Base-by-base conservation (phyloP, 2,888 invertebrate species). In the Acronicta psi region DNA sequence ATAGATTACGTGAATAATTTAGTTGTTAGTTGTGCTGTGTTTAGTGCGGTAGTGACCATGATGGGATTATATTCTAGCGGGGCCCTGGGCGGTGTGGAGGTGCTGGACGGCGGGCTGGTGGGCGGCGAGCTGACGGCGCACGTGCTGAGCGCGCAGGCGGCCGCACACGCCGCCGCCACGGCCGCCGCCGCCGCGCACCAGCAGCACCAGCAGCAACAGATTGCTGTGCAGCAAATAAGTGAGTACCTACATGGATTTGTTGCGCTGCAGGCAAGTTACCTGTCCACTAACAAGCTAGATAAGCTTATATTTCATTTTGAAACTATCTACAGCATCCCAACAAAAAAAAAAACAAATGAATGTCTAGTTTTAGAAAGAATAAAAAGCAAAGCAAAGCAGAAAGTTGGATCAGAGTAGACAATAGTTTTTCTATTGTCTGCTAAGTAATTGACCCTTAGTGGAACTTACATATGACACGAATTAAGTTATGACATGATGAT, bases 21-120 rank as follows among this genome's bases (percentile, higher is more conserved):
- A 69, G 57, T 63, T 58, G 59, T 42, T 59, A 66, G 47, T 36
- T 53, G 57, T 65, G 41, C 51, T 54, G 68, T 72, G 53, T 54
- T 65, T 68, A 64, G 69, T 80, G 59, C 72, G 86, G 83, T 92
- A 83, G 84, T 85, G 80, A 90, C 92, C 79, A 89, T 90, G 90
- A 89, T 93, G 93, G 93, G 93, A 57, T 83, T 94, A 73, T 94
- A 93, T 93, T 93, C 93, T 87, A 93, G 95, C 83, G 95, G 95
- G 78, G 95, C 95, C 81, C 94, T 95, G 86, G 86, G 91, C 88
- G 91, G 93, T 62, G 90, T 93, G 78, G 93, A 93, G 69, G 92
- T 94, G 76, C 82, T 94, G 73, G 94, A 89, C 81, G 84, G 93
- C 63, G 86, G 93, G 47, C 71, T 92, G 81, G 89, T 91, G 47